Evolutionary conservation across 2,113 vertebrate genomes (phyloP), one percentile per base, ranked within the genome.

Genomic region (Brienomyrus longianalis): DNA sequence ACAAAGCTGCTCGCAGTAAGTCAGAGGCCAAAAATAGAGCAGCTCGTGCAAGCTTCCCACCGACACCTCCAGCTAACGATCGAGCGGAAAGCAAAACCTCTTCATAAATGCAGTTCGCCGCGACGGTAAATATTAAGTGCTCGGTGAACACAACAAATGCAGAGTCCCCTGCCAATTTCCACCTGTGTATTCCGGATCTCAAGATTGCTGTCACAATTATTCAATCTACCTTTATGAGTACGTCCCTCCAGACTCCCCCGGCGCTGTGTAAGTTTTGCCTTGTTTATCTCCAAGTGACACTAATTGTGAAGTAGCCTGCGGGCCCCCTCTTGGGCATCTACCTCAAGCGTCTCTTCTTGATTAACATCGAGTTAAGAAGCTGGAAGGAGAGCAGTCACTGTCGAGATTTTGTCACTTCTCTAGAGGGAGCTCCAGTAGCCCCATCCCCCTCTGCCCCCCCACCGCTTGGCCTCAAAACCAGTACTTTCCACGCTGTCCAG

Each of bases 251-350:
- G 56, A 10, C 86, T 91, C 43, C 91, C 91, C 90, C 86, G 59
- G 90, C 89, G 43, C 89, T 90, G 91, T 93, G 93, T 89, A 92
- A 93, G 93, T 93, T 93, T 94, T 89, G 87, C 21, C 70, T 90
- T 95, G 93, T 94, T 95, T 94, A 92, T 94, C 92, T 95, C 92
- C 92, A 92, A 91, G 94, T 95, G 95, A 95, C 95, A 95, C 93
- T 96, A 96, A 96, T 95, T 96, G 94, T 95, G 94, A 95, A 94
- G 94, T 94, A 94, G 93, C 95, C 94, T 66, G 91, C 93, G 94
- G 95, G 92, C 92, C 94, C 91, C 94, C 94, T 94, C 94, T 90
- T 89, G 94, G 93, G 94, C 93, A 91, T 89, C 90, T 94, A 91
- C 92, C 94, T 94, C 92, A 89, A 92, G 92, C 93, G 94, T 93